These are phyloP conservation scores for Leptodactylus fuscus DNA, from an alignment of 2,113 vertebrate genomes.

Conservation along the genomic window DNA sequence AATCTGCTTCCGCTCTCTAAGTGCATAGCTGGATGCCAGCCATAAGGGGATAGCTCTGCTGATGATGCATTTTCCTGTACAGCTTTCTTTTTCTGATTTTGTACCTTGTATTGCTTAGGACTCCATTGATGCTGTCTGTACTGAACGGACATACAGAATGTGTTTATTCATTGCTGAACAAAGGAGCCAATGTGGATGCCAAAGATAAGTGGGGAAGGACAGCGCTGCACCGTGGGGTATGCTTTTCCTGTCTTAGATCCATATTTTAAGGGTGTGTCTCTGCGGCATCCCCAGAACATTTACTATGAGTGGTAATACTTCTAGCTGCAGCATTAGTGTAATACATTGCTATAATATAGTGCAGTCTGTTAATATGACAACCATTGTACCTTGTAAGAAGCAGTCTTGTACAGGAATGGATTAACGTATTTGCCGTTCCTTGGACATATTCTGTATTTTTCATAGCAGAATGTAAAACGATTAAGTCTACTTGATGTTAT, in stretches of 20 bases:
- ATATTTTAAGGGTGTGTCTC: neutral
- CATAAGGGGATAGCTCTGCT: constrained; percentile 40
- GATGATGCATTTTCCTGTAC: constrained; percentile 43
- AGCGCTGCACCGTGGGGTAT: constrained; percentile 94
- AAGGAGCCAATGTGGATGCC: constrained; percentile 94
- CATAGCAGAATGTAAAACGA: too few species aligned
- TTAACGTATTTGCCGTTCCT: too few species aligned
- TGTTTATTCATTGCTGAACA: constrained; percentile 93
- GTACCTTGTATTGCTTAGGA: constrained; percentile 75
- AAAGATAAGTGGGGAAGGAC: constrained; percentile 97
- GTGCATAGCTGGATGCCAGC: constrained; percentile 40
- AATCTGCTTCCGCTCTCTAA: constrained; percentile 17
- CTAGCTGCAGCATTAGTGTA: neutral
- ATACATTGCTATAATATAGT: too few species aligned
- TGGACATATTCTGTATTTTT: too few species aligned
- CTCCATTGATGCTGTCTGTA: constrained; percentile 95
- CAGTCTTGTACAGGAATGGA: too few species aligned
- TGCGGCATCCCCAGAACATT: neutral
- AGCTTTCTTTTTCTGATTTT: constrained; percentile 9
- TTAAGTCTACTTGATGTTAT: too few species aligned
- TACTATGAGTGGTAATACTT: neutral
- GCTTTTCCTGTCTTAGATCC: constrained; percentile 53
- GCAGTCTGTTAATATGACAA: too few species aligned
- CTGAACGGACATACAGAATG: constrained; percentile 97
- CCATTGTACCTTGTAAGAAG: too few species aligned